Evolutionary conservation across 2,888 invertebrate species (phyloP).

Genomic region (Apodemia duryi): DNA sequence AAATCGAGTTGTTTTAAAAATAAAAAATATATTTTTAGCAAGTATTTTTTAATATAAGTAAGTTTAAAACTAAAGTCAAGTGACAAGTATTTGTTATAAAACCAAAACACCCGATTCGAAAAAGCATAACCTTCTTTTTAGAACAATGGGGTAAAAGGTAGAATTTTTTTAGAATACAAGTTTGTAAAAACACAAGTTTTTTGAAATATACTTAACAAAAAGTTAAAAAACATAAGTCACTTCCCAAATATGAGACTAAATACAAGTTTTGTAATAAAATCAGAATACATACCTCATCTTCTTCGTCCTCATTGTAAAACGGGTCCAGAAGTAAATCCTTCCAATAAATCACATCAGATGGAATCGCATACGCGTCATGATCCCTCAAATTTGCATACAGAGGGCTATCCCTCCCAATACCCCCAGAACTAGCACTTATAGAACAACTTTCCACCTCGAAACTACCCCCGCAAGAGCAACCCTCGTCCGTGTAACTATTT

Average conservation of each 20-base stretch:
- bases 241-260: neutral
- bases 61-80: no score
- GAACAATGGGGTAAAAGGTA: no score
- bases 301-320: slow-evolving; percentile 75
- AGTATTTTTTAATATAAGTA: no score
- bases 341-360: slow-evolving; percentile 76
- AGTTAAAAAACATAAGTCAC: no score
- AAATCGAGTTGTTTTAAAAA: no score
- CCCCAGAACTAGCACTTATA: slow-evolving; percentile 67
- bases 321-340: slow-evolving; percentile 70
- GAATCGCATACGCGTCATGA: slow-evolving; percentile 66
- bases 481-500: slow-evolving; percentile 64
- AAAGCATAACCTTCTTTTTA: no score
- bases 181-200: no score
- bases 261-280: neutral
- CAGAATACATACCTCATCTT: slow-evolving; percentile 67
- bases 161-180: no score
- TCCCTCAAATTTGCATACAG: slow-evolving; percentile 70
- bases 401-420: slow-evolving; percentile 65
- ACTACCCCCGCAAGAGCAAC: slow-evolving; percentile 69
- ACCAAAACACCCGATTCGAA: no score
- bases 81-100: no score
- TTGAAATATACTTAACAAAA: no score
- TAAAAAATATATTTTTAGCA: no score
- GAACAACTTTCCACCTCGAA: slow-evolving; percentile 71